Evolutionary conservation across 2,797 vertebrate genomes (phyloP).

Genomic region (Alosa sapidissima): DNA sequence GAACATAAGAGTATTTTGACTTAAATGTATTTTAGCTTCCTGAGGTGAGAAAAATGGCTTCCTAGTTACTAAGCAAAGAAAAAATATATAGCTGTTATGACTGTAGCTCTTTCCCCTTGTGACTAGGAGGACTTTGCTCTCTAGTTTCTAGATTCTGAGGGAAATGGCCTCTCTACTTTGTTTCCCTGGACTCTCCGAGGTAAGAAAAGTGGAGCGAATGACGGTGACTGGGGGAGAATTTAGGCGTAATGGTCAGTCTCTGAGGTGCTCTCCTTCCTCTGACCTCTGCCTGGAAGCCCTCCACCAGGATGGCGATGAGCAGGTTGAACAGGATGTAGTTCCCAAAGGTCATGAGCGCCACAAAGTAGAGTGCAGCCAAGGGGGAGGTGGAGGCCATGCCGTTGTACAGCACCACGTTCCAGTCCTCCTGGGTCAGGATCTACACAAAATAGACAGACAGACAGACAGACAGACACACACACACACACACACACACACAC

Average conservation of each 20-base stretch:
- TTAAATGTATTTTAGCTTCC: not conserved
- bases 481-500: conserved; percentile 15
- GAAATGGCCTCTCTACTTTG: not conserved
- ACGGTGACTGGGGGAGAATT: too few relatives aligned
- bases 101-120: too few relatives aligned
- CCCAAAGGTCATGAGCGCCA: conserved; percentile 87
- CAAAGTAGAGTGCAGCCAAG: conserved; percentile 85
- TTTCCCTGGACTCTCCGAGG: not conserved
- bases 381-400: conserved; percentile 88
- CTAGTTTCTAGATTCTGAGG: too few relatives aligned
- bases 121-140: too few relatives aligned
- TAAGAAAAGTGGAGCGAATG: too few relatives aligned
- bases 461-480: conserved; percentile 25
- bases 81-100: not conserved
- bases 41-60: not conserved
- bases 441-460: conserved; percentile 49
- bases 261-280: conserved; percentile 45
- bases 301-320: conserved; percentile 86
- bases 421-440: conserved; percentile 89
- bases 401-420: conserved; percentile 87
- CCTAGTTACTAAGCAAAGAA: not conserved
- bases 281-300: conserved; percentile 89
- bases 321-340: conserved; percentile 89
- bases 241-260: too few relatives aligned
- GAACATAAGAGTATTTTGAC: not conserved